Base-by-base conservation (phyloP, 2,113 vertebrate species). In the Ameiurus melas region DNA sequence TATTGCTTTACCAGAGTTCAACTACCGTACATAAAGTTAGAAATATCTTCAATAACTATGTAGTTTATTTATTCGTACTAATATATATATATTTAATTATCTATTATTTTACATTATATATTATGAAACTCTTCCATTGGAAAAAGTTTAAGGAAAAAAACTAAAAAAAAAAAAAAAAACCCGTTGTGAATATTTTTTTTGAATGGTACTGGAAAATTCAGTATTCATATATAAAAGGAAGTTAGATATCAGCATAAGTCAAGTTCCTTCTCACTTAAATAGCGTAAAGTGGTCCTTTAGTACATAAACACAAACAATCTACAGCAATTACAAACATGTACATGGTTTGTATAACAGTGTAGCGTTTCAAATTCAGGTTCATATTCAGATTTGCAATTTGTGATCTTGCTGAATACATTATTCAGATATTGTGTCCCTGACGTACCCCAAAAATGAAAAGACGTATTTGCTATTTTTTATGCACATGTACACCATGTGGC, bases 121-220 rank as follows among this genome's bases (percentile, higher is more conserved):
- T n/a, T n/a, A n/a, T n/a, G n/a, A n/a, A 51, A 77, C 70, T 86
- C 83, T 79, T 83, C 62, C 20, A 9, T 13, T 75, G 57, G 62
- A n/a, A n/a, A n/a, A n/a, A n/a, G n/a, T 5, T 8, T 62, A 51
- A 86, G 62, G 13, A 83, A 57, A 55, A 81, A 25, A 27, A 39
- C 70, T 4, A 86, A 19, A 19, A 58, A n/a, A n/a, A n/a, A n/a
- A 4, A 86, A 19, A 19, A 39, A 68, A 83, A 25, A 20, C 1
- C 39, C 51, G 16, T 62, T 84, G 85, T 70, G 62, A 89, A 12
- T 39, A 57, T n/a, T n/a, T n/a, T n/a, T n/a, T n/a, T n/a, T n/a
- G n/a, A 55, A 82, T 12, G 12, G 19, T 25, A 53, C 60, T 39
- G 60, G 19, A 70, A 80, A 60, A 22, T 33, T 27, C 73, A 30